Evolutionary conservation across 1,140 invertebrate genomes (phyloP).

Genomic region (Pemphigus obesinymphae): DNA sequence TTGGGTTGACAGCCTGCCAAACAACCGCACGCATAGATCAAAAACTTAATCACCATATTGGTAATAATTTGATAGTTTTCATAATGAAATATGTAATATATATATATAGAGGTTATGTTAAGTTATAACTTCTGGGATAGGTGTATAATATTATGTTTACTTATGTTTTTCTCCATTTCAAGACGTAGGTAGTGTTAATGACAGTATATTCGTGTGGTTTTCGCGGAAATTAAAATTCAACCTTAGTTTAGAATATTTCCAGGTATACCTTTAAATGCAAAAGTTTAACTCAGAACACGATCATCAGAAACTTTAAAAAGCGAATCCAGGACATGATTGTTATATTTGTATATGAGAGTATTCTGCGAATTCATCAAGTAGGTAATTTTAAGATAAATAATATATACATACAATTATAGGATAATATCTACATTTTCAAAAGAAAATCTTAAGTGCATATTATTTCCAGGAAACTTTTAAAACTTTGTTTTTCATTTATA

Average conservation of each 20-base stretch:
- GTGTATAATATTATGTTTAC: too few species aligned
- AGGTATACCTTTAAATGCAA: neutral
- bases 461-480: constrained; percentile 8
- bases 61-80: neutral
- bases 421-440: constrained; percentile 4
- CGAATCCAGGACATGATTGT: neutral
- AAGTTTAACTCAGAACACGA: neutral
- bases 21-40: neutral
- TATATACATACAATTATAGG: too few species aligned
- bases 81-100: neutral
- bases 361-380: neutral
- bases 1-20: neutral
- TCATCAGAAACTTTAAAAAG: constrained; percentile 7
- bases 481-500: neutral
- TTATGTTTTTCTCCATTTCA: too few species aligned
- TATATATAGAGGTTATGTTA: too few species aligned
- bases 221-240: too few species aligned
- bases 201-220: too few species aligned
- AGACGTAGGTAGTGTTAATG: too few species aligned
- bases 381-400: too few species aligned
- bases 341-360: too few species aligned
- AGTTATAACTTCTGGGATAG: too few species aligned
- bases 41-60: constrained; percentile 1
- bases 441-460: constrained; percentile 14
- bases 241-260: too few species aligned